Conservation (phyloP, 2,797 vertebrate genomes). For the Lacerta viridis region DNA sequence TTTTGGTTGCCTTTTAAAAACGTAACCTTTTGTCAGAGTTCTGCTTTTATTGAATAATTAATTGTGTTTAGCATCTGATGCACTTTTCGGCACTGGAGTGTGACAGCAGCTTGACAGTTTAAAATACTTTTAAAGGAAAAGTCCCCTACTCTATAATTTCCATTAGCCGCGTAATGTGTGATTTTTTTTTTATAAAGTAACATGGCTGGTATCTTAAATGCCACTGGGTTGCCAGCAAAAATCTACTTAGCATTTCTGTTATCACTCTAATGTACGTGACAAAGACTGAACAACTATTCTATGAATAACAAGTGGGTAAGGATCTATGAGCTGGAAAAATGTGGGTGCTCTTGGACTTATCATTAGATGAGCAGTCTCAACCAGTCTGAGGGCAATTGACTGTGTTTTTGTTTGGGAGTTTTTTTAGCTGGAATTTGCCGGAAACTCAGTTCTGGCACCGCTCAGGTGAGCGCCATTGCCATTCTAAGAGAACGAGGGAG, state of each 20-base stretch:
- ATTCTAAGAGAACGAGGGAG: too few species aligned
- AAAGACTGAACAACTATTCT: conserved; percentile 16
- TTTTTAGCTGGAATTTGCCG: too few species aligned
- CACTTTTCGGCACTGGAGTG: not conserved
- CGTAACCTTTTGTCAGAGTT: conserved; percentile 5
- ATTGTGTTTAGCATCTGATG: not conserved
- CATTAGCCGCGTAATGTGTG: conserved; percentile 38
- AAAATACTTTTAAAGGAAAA: conserved; percentile 24
- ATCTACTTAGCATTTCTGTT: conserved; percentile 30
- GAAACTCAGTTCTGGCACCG: too few species aligned
- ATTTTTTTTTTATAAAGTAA: conserved; percentile 21
- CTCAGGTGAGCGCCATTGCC: too few species aligned
- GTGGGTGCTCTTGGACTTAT: not conserved
- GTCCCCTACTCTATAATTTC: conserved; percentile 18
- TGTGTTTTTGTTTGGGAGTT: too few species aligned
- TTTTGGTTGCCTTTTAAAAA: conserved; percentile 31
- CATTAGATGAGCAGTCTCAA: not conserved
- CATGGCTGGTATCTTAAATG: conserved; percentile 20
- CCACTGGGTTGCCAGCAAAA: conserved; percentile 1
- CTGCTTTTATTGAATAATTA: conserved; percentile 36
- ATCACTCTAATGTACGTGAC: conserved; percentile 17
- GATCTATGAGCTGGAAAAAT: not conserved
- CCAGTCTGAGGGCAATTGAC: not conserved
- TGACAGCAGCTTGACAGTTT: conserved; percentile 28
- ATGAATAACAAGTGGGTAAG: not conserved